Conservation (phyloP, 2,888 invertebrate genomes). For the Zootermopsis nevadensis region DNA sequence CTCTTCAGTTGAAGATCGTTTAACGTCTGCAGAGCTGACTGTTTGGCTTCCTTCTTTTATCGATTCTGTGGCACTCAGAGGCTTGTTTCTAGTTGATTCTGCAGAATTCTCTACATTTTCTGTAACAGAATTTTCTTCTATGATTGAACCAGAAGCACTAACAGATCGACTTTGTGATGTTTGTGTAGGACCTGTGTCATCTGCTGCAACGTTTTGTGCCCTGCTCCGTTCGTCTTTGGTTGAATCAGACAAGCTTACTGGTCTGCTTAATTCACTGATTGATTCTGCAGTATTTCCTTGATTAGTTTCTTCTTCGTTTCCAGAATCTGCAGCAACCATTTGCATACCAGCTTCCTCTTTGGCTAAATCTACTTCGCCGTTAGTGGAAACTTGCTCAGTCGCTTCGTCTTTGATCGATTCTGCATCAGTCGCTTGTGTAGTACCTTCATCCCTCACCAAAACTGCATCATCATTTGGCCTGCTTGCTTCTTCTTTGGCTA, state of each 20-base stretch:
- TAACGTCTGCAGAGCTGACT: background rate
- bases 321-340: background rate
- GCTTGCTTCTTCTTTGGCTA: background rate
- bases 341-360: background rate
- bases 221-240: slow-evolving; percentile 10
- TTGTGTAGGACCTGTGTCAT: background rate
- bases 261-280: background rate
- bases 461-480: background rate
- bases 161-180: background rate
- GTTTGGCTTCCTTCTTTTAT: background rate
- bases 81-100: background rate
- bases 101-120: background rate
- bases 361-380: background rate
- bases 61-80: background rate
- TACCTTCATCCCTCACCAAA: background rate
- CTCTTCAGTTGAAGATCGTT: background rate
- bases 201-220: background rate
- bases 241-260: background rate
- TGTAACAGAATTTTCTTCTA: background rate
- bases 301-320: slow-evolving; percentile 15
- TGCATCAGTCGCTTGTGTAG: background rate
- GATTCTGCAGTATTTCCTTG: background rate
- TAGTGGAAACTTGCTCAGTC: background rate
- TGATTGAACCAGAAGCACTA: background rate
- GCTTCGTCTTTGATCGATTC: background rate